phyloP scores from a whole-genome alignment of 2,113 vertebrate species.

The Pavo muticus region DNA sequence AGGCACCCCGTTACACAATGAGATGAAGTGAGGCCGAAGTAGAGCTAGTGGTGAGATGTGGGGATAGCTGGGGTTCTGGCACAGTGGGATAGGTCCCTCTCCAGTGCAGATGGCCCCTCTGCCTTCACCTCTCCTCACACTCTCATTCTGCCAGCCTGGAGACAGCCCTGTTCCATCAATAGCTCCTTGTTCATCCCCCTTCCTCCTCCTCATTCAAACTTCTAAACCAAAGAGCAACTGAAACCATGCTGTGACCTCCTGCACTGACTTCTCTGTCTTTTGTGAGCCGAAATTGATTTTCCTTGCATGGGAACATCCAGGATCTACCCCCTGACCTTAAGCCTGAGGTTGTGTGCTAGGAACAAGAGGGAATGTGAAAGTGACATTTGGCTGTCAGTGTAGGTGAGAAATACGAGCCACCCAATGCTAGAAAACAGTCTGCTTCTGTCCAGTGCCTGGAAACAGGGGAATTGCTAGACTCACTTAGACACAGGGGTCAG shows the following conservation, averaged over 20 bases:
- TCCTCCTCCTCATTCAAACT: not conserved
- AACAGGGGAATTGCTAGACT: slow-evolving; percentile 41
- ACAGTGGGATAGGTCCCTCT: not conserved
- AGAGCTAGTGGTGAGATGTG: not conserved
- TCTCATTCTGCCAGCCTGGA: not conserved
- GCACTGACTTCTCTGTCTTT: slow-evolving; percentile 22
- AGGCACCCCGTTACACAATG: not conserved
- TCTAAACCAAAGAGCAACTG: not conserved
- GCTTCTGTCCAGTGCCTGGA: slow-evolving; percentile 39
- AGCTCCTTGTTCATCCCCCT: not conserved
- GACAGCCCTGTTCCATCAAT: not conserved
- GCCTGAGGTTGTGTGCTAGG: not conserved
- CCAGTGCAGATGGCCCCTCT: not conserved
- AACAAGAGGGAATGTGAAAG: slow-evolving; percentile 40
- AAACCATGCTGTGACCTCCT: slow-evolving; percentile 35
- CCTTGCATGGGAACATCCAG: slow-evolving; percentile 53
- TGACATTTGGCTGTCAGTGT: slow-evolving; percentile 1
- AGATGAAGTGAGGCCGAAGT: not conserved
- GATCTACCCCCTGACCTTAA: slow-evolving; percentile 63
- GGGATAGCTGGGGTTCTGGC: not conserved
- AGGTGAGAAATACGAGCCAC: slow-evolving; percentile 48
- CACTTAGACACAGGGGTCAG: not conserved
- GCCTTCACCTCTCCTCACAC: not conserved
- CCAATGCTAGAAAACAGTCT: slow-evolving; percentile 29
- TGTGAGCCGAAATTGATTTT: slow-evolving; percentile 60